Base-by-base conservation (phyloP, 1,140 invertebrate genomes). In the Pristionchus pacificus region DNA sequence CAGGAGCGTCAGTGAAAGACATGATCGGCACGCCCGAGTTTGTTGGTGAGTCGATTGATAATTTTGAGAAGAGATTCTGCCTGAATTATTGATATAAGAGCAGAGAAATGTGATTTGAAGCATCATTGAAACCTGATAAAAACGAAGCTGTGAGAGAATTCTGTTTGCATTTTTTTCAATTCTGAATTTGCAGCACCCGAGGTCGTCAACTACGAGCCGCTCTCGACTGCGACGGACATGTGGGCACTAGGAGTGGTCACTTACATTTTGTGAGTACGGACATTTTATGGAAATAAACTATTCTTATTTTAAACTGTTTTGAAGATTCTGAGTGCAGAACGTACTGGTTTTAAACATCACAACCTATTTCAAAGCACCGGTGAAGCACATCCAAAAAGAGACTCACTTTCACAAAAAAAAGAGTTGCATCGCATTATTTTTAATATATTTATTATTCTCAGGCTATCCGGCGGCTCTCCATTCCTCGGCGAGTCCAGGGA, bases 21-120 rank as follows among this genome's bases (percentile, higher is more conserved):
- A 86, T 88, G 81, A 85, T 88, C 77, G 88, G 88, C 55, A 88
- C 88, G 6, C 87, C 88, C 2, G 88, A 88, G 75, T 88, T 88
- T 84, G 85, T 88, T 30, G 73, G 79, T 78, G 60, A 49, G 38
- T 49, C 38, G 6, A 49, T 19, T 10, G 62, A 19, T 65, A 65
- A n/a, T 25, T 0, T 68, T 68, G 24, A 14, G 13, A 68, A 24
- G 19, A 68, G n/a, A 13, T 15, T 66, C 6, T 69, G 1, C 24
- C 10, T 72, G 49, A 29, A 14, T 61, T 68, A 27, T 70, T 27
- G 57, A 55, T 32, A 38, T 74, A 29, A n/a, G n/a, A n/a, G n/a
- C n/a, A n/a, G n/a, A n/a, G n/a, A n/a, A n/a, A n/a, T n/a, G n/a
- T n/a, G n/a, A n/a, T n/a, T n/a, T n/a, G n/a, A n/a, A n/a, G n/a